Base-by-base conservation (phyloP, 2,797 vertebrate species). In the Chaunax sp. region DNA sequence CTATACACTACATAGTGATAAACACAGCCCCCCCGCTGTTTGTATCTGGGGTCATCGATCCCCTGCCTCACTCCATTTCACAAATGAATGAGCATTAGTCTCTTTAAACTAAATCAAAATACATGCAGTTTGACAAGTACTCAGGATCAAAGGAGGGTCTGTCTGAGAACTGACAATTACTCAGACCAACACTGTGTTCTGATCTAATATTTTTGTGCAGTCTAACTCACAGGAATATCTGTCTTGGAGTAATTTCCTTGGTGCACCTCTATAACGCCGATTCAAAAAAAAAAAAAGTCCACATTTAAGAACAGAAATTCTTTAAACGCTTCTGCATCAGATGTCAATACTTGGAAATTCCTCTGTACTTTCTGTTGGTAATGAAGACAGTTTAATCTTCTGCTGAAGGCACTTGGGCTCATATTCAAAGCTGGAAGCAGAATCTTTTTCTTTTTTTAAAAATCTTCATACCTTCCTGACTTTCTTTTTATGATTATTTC, bases 201-300 rank as follows among this genome's bases (percentile, higher is more conserved):
- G 50, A 71, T 70, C 15, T 37, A 40, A 50, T 68, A 38, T 57
- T 26, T 59, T 41, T 70, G 51, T 59, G 45, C 38, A 43, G 20
- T 38, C 23, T 28, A 65, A 52, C 73, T 69, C 10, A n/a, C n/a
- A 57, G 33, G 18, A n/a, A 54, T 23, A 71, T 45, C 16, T 60
- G 69, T 72, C 11, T 52, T 49, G 35, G 50, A 64, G 45, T 73
- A 35, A 66, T 52, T 64, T 47, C 23, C 54, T 73, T 67, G 28
- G 65, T 63, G 37, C 22, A 33, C 3, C 23, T 19, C 28, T n/a
- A n/a, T n/a, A n/a, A n/a, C n/a, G n/a, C n/a, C n/a, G n/a, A n/a
- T n/a, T n/a, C n/a, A n/a, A n/a, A n/a, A 30, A 11, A 35, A 45
- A 22, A 45, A 14, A 14, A 43, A 1, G 2, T 14, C 22, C 28